These are phyloP conservation scores for Epinephelus lanceolatus DNA, from an alignment of 2,113 vertebrate genomes.

Conservation along the genomic window DNA sequence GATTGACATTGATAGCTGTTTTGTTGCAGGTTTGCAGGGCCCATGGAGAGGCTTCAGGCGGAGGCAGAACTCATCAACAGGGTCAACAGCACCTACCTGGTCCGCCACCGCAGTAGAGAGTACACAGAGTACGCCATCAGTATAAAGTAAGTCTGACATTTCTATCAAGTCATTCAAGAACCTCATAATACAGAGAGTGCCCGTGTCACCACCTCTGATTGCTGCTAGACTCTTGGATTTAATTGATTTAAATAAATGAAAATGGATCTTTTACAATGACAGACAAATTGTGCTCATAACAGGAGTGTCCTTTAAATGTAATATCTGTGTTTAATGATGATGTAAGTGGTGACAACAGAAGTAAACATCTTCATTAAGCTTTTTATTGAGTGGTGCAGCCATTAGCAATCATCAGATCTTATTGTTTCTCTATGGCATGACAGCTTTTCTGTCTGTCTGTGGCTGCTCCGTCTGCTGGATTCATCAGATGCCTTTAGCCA, in stretches of 20 bases:
- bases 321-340: background rate
- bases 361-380: background rate
- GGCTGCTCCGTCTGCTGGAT: background rate
- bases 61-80: slow-evolving; percentile 94
- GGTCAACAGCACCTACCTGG: slow-evolving; percentile 96
- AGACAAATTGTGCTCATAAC: background rate
- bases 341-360: background rate
- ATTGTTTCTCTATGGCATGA: background rate
- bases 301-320: background rate
- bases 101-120: slow-evolving; percentile 94
- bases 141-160: slow-evolving; percentile 91
- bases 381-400: too few relatives aligned
- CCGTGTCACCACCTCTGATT: background rate
- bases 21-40: slow-evolving; percentile 92
- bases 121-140: slow-evolving; percentile 96
- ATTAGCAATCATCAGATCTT: background rate
- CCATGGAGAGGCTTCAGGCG: slow-evolving; percentile 94
- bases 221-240: background rate
- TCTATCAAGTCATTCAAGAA: background rate
- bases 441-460: background rate
- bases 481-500: slow-evolving; percentile 10
- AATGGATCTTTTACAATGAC: background rate
- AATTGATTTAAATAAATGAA: background rate
- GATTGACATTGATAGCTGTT: background rate
- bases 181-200: background rate